Conservation (phyloP, 2,797 vertebrate genomes). For the Rhodeus uyekii region DNA sequence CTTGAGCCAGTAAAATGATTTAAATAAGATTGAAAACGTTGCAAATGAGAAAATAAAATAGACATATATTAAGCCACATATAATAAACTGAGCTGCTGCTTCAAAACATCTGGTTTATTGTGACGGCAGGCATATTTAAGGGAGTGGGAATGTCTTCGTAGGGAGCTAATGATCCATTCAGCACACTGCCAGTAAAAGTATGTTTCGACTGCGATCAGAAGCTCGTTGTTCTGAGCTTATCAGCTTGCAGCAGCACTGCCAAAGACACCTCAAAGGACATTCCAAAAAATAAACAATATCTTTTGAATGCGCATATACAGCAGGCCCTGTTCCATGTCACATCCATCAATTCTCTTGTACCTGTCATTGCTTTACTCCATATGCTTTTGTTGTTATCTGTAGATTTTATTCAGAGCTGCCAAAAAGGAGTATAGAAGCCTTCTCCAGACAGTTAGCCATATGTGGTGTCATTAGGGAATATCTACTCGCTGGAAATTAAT, state of each 20-base stretch:
- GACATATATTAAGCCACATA: neutral
- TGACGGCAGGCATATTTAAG: conserved; percentile 40
- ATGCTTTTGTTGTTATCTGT: conserved; percentile 46
- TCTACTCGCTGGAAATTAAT: conserved; percentile 37
- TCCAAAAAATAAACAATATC: conserved; percentile 36
- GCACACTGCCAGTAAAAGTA: conserved; percentile 3
- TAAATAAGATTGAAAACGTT: neutral
- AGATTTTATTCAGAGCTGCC: conserved; percentile 45
- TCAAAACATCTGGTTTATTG: conserved; percentile 33
- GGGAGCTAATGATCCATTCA: conserved; percentile 42
- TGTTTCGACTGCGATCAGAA: conserved; percentile 12
- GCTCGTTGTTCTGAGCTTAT: conserved; percentile 35
- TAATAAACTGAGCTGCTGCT: conserved; percentile 7
- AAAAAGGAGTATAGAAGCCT: neutral
- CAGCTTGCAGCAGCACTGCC: conserved; percentile 35
- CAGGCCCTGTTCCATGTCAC: conserved; percentile 28
- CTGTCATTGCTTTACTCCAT: conserved; percentile 42
- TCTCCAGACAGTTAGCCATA: conserved; percentile 41
- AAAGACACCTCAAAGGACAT: conserved; percentile 44
- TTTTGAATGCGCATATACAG: conserved; percentile 33
- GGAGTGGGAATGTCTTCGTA: conserved; percentile 23
- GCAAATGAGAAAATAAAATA: neutral
- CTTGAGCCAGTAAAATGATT: neutral
- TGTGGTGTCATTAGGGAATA: conserved; percentile 33
- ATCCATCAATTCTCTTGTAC: conserved; percentile 57